Percentiles rank a stretch among this genome's conserved stretches.
These are phyloP conservation scores for Cosmorhoe ocellata DNA, from an alignment of 2,888 invertebrate species.

Conservation along the genomic window DNA sequence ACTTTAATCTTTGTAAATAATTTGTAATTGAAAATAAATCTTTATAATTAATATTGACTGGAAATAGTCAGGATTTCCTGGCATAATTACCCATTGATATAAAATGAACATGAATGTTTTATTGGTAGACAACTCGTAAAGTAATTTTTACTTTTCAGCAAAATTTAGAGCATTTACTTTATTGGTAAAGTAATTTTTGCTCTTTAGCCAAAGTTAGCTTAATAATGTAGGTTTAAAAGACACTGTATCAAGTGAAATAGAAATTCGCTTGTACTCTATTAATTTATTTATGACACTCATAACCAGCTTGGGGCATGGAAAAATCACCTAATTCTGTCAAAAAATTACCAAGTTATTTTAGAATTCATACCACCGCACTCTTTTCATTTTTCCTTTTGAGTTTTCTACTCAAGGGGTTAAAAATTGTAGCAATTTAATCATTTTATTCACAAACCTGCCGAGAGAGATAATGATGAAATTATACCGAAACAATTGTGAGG, in stretches of 20 bases:
- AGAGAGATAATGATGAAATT: slow-evolving; percentile 68
- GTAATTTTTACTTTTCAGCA: too few relatives aligned
- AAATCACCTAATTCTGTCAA: slow-evolving; percentile 4
- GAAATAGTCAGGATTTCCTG: too few relatives aligned
- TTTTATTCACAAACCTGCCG: slow-evolving; percentile 65
- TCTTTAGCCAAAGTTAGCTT: too few relatives aligned
- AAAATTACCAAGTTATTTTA: slow-evolving; percentile 34
- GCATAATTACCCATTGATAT: too few relatives aligned
- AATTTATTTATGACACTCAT: too few relatives aligned
- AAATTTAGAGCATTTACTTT: too few relatives aligned
- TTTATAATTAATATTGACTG: background rate
- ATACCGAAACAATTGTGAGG: slow-evolving; percentile 67
- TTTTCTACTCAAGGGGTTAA: slow-evolving; percentile 48
- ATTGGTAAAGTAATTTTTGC: too few relatives aligned
- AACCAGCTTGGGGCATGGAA: background rate
- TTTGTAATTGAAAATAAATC: slow-evolving; percentile 8
- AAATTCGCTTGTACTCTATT: too few relatives aligned
- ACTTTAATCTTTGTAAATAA: slow-evolving; percentile 25
- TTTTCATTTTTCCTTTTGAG: slow-evolving; percentile 36
- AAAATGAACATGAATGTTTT: too few relatives aligned
- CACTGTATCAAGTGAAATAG: too few relatives aligned
- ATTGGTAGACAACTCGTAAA: too few relatives aligned
- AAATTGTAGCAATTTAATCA: slow-evolving; percentile 70
- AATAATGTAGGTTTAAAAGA: too few relatives aligned
- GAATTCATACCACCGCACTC: slow-evolving; percentile 40